phyloP scores from a whole-genome alignment of 2,797 vertebrate species.

The Myripristis murdjan region DNA sequence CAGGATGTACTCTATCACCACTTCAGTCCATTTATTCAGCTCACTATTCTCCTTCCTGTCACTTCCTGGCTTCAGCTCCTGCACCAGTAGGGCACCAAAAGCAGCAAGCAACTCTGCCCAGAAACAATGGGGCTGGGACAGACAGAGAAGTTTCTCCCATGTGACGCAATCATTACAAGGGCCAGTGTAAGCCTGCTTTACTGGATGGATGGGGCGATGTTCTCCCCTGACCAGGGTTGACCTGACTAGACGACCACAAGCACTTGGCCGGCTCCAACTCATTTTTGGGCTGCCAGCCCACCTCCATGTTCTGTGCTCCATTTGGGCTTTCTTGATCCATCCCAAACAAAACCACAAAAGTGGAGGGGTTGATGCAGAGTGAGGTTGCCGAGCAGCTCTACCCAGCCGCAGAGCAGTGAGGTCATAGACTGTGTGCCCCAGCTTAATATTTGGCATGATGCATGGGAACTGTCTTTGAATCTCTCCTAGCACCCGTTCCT shows the following conservation, averaged over 20 bases:
- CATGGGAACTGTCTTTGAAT: slow-evolving; percentile 81
- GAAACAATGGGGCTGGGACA: slow-evolving; percentile 45
- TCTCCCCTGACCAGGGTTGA: slow-evolving; percentile 70
- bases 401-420: slow-evolving; percentile 75
- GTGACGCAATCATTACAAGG: slow-evolving; percentile 58
- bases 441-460: slow-evolving; percentile 73
- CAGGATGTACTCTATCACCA: slow-evolving; percentile 47
- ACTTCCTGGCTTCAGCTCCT: slow-evolving; percentile 57
- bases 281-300: slow-evolving; percentile 70
- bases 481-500: slow-evolving; percentile 66
- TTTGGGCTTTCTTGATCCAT: slow-evolving; percentile 81
- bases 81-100: slow-evolving; percentile 32
- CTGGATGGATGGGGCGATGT: slow-evolving; percentile 65
- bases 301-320: slow-evolving; percentile 79
- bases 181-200: slow-evolving; percentile 47
- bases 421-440: slow-evolving; percentile 78
- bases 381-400: slow-evolving; percentile 68
- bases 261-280: slow-evolving; percentile 75
- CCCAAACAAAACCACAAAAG: slow-evolving; percentile 83
- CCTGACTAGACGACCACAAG: slow-evolving; percentile 83
- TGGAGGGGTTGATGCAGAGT: slow-evolving; percentile 64
- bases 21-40: slow-evolving; percentile 37
- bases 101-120: slow-evolving; percentile 46
- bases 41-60: slow-evolving; percentile 32
- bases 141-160: slow-evolving; percentile 48